Base-by-base conservation (phyloP, 1,140 invertebrate genomes). In the Cecropterus lyciades region DNA sequence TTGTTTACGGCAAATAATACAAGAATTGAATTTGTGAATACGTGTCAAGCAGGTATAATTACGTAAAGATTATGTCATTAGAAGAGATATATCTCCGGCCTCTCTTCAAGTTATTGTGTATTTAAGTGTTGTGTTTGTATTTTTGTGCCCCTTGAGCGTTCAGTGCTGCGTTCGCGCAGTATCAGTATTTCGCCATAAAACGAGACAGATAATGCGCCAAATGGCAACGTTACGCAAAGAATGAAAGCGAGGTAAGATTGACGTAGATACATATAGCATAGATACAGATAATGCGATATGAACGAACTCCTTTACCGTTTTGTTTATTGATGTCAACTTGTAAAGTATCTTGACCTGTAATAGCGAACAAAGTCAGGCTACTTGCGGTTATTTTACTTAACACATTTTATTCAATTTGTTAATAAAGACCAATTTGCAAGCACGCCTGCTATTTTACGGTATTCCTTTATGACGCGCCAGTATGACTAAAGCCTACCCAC, bases 401-500 rank as follows among this genome's bases (percentile, higher is more conserved):
- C 46, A 30, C 37, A 51, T 20, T 48, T 51, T 14, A 51, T 15
- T 51, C n/a, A 49, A 40, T 62, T 62, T 40, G 37, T 33, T 63
- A 63, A 63, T 63, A 63, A 52, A 42, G 59, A 14, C 37, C 17
- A 63, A 14, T 63, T 63, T 63, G 30, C 57, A 33, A 48, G 30
- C 30, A 46, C 10, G 37, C 37, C 46, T 13, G 53, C 60, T 53
- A 46, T 49, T 43, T 57, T 60, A 55, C 62, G 57, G 63, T 69
- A 46, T 67, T 57, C 30, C 62, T 52, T 72, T 73, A 59, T 69
- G 59, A 62, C 45, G 42, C 55, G 45, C 46, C 67, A 67, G 65
- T 70, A 67, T 79, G 73, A 78, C 71, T 79, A 75, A 77, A 65
- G 37, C 60, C 70, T 69, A 69, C 69, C 74, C 68, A 71, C 68